Conservation (phyloP, 2,113 vertebrate species). For the Hucho hucho region DNA sequence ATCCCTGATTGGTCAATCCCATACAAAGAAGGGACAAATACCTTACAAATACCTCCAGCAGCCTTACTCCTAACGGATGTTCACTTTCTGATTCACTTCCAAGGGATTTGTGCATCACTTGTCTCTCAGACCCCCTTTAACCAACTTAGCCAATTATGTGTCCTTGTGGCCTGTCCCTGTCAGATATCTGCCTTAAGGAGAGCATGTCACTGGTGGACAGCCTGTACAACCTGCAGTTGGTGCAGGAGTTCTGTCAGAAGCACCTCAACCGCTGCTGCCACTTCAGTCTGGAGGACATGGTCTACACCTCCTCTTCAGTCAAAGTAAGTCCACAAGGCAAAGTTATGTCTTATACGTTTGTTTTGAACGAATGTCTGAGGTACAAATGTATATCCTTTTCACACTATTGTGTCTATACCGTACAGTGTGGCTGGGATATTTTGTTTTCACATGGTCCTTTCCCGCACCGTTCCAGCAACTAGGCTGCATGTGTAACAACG, state of each 20-base stretch:
- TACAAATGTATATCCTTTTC: too few relatives aligned
- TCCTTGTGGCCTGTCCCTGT: not conserved
- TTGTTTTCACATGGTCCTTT: too few relatives aligned
- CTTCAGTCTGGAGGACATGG: constrained; percentile 95
- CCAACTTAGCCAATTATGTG: too few relatives aligned
- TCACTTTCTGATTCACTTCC: not conserved
- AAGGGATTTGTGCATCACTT: not conserved
- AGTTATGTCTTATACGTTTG: not conserved
- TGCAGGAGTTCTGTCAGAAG: constrained; percentile 94
- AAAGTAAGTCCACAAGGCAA: constrained; percentile 78
- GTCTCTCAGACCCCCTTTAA: not conserved
- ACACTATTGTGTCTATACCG: not conserved
- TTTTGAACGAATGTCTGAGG: too few relatives aligned
- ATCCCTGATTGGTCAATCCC: constrained; percentile 27
- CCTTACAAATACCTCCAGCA: not conserved
- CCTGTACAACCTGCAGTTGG: constrained; percentile 91
- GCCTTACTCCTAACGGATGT: not conserved
- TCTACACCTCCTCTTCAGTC: constrained; percentile 88
- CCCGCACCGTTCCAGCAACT: too few relatives aligned
- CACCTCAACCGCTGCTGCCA: constrained; percentile 92
- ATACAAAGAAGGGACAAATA: not conserved
- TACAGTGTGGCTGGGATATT: not conserved
- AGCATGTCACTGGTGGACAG: constrained; percentile 93
- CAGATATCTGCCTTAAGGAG: constrained; percentile 95
- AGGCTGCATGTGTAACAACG: too few relatives aligned